Conservation (phyloP, 2,888 invertebrate species). For the Archips crataeganus region DNA sequence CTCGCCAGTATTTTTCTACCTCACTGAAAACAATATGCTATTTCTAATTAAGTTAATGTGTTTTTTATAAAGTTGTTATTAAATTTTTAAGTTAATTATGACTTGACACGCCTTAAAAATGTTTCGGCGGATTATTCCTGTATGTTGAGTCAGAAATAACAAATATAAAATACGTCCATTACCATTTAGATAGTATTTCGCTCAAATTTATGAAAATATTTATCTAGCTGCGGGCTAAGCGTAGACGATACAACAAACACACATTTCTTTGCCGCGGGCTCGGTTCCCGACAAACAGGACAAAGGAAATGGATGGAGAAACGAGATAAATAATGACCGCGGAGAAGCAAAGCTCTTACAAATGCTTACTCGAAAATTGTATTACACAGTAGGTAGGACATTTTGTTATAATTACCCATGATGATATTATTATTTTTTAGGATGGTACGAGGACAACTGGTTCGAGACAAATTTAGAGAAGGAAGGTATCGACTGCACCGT, state of each 20-base stretch:
- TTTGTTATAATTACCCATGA: conserved; percentile 13
- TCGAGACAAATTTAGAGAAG: conserved; percentile 93
- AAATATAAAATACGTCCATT: conserved; percentile 55
- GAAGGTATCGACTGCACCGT: conserved; percentile 96
- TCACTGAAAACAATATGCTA: neutral
- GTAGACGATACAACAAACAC: conserved; percentile 61
- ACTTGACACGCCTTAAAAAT: neutral
- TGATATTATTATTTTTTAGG: conserved; percentile 76
- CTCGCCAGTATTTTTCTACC: conserved; percentile 3
- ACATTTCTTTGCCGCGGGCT: conserved; percentile 66
- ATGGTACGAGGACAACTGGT: conserved; percentile 99
- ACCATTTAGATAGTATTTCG: conserved; percentile 48
- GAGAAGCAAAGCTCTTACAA: conserved; percentile 33
- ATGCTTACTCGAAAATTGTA: conserved; percentile 18
- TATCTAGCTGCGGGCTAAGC: conserved; percentile 52
- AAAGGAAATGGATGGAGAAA: conserved; percentile 70
- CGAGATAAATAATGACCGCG: conserved; percentile 66
- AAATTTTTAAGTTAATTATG: too few relatives aligned
- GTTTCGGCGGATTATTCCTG: neutral
- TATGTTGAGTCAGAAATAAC: conserved; percentile 38
- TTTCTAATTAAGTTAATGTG: neutral
- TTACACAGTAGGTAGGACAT: conserved; percentile 33
- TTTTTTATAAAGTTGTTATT: too few relatives aligned
- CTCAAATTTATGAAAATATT: conserved; percentile 59
- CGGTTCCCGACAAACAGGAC: conserved; percentile 65